Evolutionary conservation across 2,888 invertebrate species (phyloP).

Genomic region (Drosophila kanekoi): DNA sequence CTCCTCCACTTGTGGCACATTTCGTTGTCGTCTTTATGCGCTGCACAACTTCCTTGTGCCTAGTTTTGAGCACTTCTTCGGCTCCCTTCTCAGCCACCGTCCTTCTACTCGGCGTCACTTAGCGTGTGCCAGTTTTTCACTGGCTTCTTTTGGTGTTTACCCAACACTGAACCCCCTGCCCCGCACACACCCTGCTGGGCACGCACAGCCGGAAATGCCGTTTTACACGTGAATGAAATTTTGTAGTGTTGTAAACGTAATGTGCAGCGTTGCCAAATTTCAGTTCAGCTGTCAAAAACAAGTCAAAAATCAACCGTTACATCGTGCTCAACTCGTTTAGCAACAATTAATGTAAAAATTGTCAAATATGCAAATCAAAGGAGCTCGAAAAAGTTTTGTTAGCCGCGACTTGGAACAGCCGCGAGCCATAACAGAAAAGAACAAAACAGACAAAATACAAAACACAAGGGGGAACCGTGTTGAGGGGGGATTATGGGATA

Average conservation of each 20-base stretch:
- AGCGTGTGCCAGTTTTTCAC: slow-evolving; percentile 77
- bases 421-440: slow-evolving; percentile 42
- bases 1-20: slow-evolving; percentile 66
- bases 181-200: slow-evolving; percentile 22
- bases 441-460: slow-evolving; percentile 29
- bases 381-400: slow-evolving; percentile 40
- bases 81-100: not conserved
- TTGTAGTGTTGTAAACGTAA: slow-evolving; percentile 42
- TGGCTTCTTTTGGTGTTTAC: slow-evolving; percentile 73
- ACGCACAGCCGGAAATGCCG: slow-evolving; percentile 79
- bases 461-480: not conserved
- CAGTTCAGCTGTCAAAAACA: slow-evolving; percentile 43
- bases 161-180: slow-evolving; percentile 45
- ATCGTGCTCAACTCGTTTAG: slow-evolving; percentile 50
- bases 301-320: slow-evolving; percentile 51
- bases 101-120: slow-evolving; percentile 54
- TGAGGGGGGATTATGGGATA: not conserved
- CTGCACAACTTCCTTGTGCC: slow-evolving; percentile 70
- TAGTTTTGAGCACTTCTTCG: slow-evolving; percentile 42
- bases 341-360: slow-evolving; percentile 68
- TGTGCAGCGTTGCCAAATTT: slow-evolving; percentile 60
- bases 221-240: slow-evolving; percentile 82
- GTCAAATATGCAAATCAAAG: slow-evolving; percentile 62
- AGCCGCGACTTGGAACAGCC: slow-evolving; percentile 12
- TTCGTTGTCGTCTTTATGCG: slow-evolving; percentile 57